phyloP scores from a whole-genome alignment of 2,113 vertebrate genomes.

The Nanorana parkeri region DNA sequence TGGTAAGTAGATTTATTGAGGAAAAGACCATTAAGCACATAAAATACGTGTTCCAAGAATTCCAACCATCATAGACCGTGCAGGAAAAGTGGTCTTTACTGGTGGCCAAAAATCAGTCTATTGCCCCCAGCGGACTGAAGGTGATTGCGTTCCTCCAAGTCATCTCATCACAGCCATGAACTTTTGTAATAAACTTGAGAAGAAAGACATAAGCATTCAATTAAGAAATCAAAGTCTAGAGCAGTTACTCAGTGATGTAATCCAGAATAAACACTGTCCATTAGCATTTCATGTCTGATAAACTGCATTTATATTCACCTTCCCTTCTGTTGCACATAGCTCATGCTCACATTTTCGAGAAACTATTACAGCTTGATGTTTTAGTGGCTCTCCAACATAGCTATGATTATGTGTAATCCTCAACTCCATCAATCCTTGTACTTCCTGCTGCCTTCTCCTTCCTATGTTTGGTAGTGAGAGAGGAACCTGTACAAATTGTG shows the following conservation, averaged over 20 bases:
- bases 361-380: conserved; percentile 7
- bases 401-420: conserved; percentile 18
- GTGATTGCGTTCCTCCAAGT: not conserved
- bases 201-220: not conserved
- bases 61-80: not conserved
- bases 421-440: conserved; percentile 28
- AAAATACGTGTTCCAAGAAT: not conserved
- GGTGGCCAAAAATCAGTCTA: not conserved
- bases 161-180: not conserved
- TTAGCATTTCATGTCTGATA: conserved; percentile 15
- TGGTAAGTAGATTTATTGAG: too few relatives aligned
- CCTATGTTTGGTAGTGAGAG: conserved; percentile 11
- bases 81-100: not conserved
- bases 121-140: not conserved
- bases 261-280: not conserved
- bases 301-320: conserved; percentile 4
- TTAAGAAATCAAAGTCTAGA: not conserved
- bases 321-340: not conserved
- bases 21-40: too few relatives aligned
- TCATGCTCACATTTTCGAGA: conserved; percentile 10
- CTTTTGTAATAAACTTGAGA: not conserved
- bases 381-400: conserved; percentile 14
- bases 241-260: not conserved
- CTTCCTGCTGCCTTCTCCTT: conserved; percentile 14
- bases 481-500: not conserved